Conservation (phyloP, 2,888 invertebrate species). For the Diploptera punctata region DNA sequence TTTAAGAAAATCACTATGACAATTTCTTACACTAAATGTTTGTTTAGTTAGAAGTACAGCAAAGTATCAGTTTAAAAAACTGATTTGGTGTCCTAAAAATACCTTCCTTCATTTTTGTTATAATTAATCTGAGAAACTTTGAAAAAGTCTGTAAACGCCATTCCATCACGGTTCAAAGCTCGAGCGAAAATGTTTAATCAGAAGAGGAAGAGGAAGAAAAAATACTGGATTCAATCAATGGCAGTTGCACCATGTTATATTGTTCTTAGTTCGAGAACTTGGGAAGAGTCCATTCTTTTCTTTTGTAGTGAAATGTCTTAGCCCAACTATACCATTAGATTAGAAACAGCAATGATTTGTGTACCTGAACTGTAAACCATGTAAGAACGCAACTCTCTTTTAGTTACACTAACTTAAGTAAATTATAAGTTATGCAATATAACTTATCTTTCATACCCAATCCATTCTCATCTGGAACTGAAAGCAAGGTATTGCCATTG, state of each 20-base stretch:
- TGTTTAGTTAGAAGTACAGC: neutral
- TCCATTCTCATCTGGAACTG: too few relatives aligned
- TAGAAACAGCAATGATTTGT: too few relatives aligned
- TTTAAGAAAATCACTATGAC: neutral
- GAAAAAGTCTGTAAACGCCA: neutral
- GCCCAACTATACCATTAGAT: neutral
- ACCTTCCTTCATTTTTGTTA: too few relatives aligned
- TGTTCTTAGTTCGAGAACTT: too few relatives aligned
- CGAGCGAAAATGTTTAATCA: too few relatives aligned
- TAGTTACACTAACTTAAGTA: neutral
- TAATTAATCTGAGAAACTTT: neutral
- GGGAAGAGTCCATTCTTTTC: too few relatives aligned
- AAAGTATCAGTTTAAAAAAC: neutral
- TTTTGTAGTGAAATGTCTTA: neutral
- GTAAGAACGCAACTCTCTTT: neutral
- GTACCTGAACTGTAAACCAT: neutral
- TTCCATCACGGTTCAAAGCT: too few relatives aligned
- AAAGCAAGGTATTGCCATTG: neutral
- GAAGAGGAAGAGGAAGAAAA: neutral
- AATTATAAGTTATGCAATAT: neutral
- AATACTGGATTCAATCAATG: neutral
- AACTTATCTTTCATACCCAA: neutral
- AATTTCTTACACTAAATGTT: neutral
- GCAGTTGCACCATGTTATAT: neutral
- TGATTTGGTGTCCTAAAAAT: too few relatives aligned